These are phyloP conservation scores for Diachasma alloeum DNA, from an alignment of 1,140 invertebrate species.

Conservation along the genomic window DNA sequence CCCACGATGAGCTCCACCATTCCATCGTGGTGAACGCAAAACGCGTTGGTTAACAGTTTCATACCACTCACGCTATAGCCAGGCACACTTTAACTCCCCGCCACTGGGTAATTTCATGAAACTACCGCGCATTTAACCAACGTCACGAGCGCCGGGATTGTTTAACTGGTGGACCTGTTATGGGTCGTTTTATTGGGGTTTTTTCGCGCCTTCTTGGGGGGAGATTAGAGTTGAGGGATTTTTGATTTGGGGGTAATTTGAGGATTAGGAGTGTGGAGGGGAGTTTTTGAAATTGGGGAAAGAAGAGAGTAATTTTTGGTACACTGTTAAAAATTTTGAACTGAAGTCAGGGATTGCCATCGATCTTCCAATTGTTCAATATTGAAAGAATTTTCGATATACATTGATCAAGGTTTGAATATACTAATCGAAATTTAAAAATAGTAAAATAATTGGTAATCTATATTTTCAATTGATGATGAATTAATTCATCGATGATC, in stretches of 20 bases:
- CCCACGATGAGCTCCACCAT: conserved; percentile 25
- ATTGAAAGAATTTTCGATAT: too few species aligned
- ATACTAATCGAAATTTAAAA: too few species aligned
- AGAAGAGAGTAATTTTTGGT: too few species aligned
- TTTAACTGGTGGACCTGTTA: not conserved
- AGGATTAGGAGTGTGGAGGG: too few species aligned
- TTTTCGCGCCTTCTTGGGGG: not conserved
- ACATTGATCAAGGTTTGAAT: too few species aligned
- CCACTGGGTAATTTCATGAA: conserved; percentile 1
- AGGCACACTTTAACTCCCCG: not conserved
- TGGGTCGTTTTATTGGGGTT: not conserved
- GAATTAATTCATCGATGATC: too few species aligned
- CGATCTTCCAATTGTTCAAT: too few species aligned
- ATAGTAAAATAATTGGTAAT: too few species aligned
- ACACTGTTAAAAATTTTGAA: too few species aligned
- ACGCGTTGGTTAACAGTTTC: conserved; percentile 25
- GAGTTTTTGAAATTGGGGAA: too few species aligned
- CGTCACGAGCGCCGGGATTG: not conserved
- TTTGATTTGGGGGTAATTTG: not conserved
- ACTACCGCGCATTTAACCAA: conserved; percentile 2
- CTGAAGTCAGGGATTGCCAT: too few species aligned
- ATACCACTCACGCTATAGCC: conserved; percentile 1
- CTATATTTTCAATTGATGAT: too few species aligned
- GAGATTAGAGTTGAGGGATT: not conserved
- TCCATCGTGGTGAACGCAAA: conserved; percentile 30